phyloP scores from a whole-genome alignment of 2,797 vertebrate genomes.

The Chelon labrosus region DNA sequence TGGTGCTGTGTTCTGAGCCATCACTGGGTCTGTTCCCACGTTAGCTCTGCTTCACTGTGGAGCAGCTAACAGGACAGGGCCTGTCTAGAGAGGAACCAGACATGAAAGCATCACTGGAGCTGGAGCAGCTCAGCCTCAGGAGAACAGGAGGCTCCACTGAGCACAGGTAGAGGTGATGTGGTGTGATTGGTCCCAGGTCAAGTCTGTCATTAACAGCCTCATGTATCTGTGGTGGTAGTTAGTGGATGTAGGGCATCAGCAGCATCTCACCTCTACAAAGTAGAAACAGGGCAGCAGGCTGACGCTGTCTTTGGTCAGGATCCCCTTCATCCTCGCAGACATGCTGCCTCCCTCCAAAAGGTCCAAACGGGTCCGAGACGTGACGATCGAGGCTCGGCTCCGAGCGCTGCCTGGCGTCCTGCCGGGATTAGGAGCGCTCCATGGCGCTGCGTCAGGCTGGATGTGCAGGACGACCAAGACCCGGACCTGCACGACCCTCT shows the following conservation, averaged over 20 bases:
- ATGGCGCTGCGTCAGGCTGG: slow-evolving; percentile 32
- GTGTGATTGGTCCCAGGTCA: too few relatives aligned
- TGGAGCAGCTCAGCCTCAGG: too few relatives aligned
- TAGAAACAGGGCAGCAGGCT: slow-evolving; percentile 97
- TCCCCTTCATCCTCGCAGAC: slow-evolving; percentile 91
- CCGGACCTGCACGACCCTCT: slow-evolving; percentile 10
- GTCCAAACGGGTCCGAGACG: slow-evolving; percentile 45
- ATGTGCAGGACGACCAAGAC: neutral
- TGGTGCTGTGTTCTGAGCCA: too few relatives aligned
- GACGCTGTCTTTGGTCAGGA: slow-evolving; percentile 94
- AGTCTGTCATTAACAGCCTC: too few relatives aligned
- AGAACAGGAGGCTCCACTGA: neutral
- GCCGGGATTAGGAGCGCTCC: slow-evolving; percentile 72
- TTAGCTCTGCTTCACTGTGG: too few relatives aligned
- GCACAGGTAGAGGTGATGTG: too few relatives aligned
- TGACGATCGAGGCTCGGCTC: slow-evolving; percentile 41
- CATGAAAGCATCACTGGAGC: too few relatives aligned
- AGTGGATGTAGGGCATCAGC: slow-evolving; percentile 1
- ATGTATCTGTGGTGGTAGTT: neutral
- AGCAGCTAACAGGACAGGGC: too few relatives aligned
- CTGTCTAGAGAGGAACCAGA: too few relatives aligned
- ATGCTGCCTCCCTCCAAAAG: slow-evolving; percentile 79
- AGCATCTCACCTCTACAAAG: slow-evolving; percentile 93
- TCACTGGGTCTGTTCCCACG: too few relatives aligned
- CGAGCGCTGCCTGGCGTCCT: slow-evolving; percentile 47